Percentiles rank a stretch among this genome's conserved stretches.
phyloP scores from a whole-genome alignment of 2,113 vertebrate species.

The Rana temporaria region DNA sequence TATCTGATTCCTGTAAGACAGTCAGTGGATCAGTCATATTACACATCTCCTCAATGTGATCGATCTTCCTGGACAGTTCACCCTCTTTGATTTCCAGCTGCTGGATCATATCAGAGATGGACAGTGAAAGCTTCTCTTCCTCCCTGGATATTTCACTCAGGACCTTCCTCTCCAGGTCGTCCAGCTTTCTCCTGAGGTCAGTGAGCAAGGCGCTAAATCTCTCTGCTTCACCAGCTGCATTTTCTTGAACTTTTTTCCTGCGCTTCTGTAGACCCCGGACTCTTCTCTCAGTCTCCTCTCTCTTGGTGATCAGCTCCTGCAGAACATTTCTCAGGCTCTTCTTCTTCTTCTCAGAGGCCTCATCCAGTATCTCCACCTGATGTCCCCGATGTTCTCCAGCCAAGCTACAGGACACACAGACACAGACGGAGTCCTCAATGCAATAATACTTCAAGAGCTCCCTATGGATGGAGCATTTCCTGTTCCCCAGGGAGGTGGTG shows the following conservation, averaged over 20 bases:
- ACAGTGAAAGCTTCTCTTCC: no score
- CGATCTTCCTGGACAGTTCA: neutral
- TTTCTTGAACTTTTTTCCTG: neutral
- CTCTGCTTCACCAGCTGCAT: neutral
- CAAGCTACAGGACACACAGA: neutral
- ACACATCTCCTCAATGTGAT: slow-evolving; percentile 14
- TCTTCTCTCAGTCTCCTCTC: neutral
- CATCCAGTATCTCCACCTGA: neutral
- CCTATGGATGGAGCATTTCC: slow-evolving; percentile 3
- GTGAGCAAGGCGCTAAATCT: no score
- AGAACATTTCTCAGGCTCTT: neutral
- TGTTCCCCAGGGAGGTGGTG: neutral
- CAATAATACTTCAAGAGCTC: neutral
- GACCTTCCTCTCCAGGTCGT: neutral
- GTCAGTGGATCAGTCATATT: slow-evolving; percentile 18
- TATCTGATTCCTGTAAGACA: neutral
- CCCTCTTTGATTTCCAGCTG: no score
- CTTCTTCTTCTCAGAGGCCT: slow-evolving; percentile 16
- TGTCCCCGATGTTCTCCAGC: neutral
- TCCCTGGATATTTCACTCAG: no score
- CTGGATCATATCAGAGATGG: no score
- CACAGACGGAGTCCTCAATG: neutral
- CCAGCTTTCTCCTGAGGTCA: no score
- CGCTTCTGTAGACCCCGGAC: no score
- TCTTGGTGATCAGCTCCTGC: neutral